These are phyloP conservation scores for Cossypha dichroa DNA, from an alignment of 2,797 vertebrate genomes.

Conservation along the genomic window DNA sequence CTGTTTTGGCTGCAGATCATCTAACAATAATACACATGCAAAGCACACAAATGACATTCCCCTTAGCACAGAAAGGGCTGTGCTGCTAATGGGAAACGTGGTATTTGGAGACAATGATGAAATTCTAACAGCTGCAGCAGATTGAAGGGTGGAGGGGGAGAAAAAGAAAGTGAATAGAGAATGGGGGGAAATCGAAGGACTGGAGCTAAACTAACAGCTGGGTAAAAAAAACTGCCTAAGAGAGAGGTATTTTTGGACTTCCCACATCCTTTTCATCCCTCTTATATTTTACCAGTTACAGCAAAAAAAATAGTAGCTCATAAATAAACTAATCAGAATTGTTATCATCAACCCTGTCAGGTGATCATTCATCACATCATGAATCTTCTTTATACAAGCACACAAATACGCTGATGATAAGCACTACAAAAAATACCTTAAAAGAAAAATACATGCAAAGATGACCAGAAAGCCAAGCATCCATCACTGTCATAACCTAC, in stretches of 20 bases:
- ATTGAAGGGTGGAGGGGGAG: not conserved
- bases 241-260: not conserved
- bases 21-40: not conserved
- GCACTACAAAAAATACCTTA: not conserved
- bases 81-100: not conserved
- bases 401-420: not conserved
- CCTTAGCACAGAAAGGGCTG: not conserved
- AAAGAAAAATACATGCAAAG: not conserved
- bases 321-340: not conserved
- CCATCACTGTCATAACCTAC: not conserved
- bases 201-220: conserved; percentile 47
- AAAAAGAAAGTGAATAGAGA: not conserved
- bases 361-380: not conserved
- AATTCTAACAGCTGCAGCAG: conserved; percentile 59
- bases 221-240: not conserved
- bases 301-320: not conserved
- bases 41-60: not conserved
- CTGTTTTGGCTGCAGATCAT: not conserved
- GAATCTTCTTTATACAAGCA: not conserved
- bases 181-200: not conserved
- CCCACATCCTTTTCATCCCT: not conserved
- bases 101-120: conserved; percentile 20
- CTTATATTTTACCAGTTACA: not conserved
- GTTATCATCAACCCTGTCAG: not conserved
- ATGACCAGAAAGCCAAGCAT: not conserved